Evolutionary conservation across 2,888 invertebrate genomes (phyloP), one percentile per base, ranked within the genome.

Genomic region (Parnassius apollo): DNA sequence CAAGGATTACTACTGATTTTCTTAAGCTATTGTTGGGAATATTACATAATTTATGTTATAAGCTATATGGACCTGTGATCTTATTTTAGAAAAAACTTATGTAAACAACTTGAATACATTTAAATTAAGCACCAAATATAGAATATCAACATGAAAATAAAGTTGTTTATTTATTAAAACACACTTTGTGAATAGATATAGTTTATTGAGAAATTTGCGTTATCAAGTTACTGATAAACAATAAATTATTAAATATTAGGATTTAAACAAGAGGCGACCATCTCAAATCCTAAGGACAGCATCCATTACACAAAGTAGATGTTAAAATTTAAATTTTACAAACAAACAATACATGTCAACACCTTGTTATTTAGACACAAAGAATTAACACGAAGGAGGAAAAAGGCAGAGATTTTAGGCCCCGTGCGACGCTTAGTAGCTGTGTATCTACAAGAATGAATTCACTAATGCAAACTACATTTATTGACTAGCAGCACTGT

Each of bases 161-260:
- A 51, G 59, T 63, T 2, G 56, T 12, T 59, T 2, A 59, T 12
- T 59, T 42, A 59, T 13, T 69, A 75, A 80, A 74, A 70, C 62
- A 66, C 65, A 67, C 66, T 65, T 71, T 76, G 71, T 78, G 75
- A 75, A 83, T 83, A 86, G 76, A 83, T 81, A 61, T 69, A 76
- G 78, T 91, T 91, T 90, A 90, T 90, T 90, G 79, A 85, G 79
- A 88, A 89, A 90, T 85, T 86, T 86, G 82, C 84, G 90, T 91
- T 90, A 90, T 86, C 91, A 82, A 80, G 76, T 83, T 18, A 76
- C 77, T 81, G 88, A 88, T 91, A 88, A 89, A 88, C 89, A 89
- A 91, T 91, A 91, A 91, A 89, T 88, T 85, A 89, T 85, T 85
- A 81, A 81, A 78, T 80, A 84, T 86, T 82, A 85, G 82, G 85